A percentile compares a stretch with the other conserved stretches of the same genome.
Conservation (phyloP, 1,140 invertebrate species). For the Pantala flavescens region DNA sequence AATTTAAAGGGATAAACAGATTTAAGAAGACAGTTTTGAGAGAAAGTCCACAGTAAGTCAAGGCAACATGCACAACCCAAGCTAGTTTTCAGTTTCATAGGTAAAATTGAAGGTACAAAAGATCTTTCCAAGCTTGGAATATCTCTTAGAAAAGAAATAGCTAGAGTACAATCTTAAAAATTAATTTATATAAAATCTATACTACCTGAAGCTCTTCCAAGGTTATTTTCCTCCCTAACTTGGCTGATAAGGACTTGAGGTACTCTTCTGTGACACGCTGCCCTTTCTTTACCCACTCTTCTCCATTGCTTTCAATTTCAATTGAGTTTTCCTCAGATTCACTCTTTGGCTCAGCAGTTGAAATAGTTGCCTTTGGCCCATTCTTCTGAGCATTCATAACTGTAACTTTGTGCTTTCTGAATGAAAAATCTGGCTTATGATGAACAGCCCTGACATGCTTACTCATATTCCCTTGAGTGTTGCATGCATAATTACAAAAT, state of each 20-base stretch:
- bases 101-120: no score
- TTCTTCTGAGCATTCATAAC: not conserved
- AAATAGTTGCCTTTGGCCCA: not conserved
- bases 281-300: constrained; percentile 18
- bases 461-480: constrained; percentile 22
- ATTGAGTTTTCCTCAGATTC: not conserved
- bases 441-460: constrained; percentile 20
- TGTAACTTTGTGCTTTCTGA: constrained; percentile 13
- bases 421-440: constrained; percentile 20
- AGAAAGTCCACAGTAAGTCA: no score
- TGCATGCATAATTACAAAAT: constrained; percentile 24
- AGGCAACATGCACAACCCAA: no score
- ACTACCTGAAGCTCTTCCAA: constrained; percentile 16
- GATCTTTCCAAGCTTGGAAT: no score
- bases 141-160: no score
- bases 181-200: no score
- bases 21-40: no score
- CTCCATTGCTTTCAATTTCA: not conserved
- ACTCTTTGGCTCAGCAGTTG: not conserved
- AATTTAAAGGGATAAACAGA: no score
- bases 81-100: no score
- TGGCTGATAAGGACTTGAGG: constrained; percentile 17
- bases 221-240: constrained; percentile 18
- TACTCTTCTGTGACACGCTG: constrained; percentile 17
- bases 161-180: no score